Base-by-base conservation (phyloP, 1,140 invertebrate genomes). In the Drosophila rhopaloa region DNA sequence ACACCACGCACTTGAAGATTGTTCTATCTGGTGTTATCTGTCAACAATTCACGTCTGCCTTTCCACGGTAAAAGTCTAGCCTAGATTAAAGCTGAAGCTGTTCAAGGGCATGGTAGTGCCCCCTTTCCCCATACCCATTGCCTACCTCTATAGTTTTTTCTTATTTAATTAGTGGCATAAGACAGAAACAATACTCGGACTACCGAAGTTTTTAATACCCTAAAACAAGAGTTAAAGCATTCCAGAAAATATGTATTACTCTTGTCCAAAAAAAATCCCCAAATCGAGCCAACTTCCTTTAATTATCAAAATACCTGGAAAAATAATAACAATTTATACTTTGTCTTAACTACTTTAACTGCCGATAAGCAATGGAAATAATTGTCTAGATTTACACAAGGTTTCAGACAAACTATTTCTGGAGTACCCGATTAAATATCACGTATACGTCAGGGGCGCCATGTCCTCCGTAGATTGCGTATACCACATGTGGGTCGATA, bases 321-420 rank as follows among this genome's bases (percentile, higher is more conserved):
- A 5, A 29, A 65, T 37, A 74, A 70, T 58, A 57, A 48, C 53
- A 71, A 73, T 62, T 71, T 63, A 71, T 66, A 66, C 43, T 41
- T 51, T 56, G 41, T 54, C 47, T 79, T 41, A 63, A 81, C 68
- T 79, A 57, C 58, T 56, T 76, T 65, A 57, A 57, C 55, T 86
- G 83, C 70, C 83, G 83, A 86, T 86, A 86, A 88, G 83, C 65
- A 43, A 50, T 5, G 44, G 6, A 58, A 70, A 41, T 41, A 37
- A 40, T 37, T 74, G 79, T 75, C 75, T 74, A 82, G 79, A 86
- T 90, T 82, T 91, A 58, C 82, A 91, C 86, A 79, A 81, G 67
- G 51, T 24, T 46, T 54, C 44, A 47, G 43, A 43, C 44, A 4
- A 9, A 16, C n/a, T 16, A 29, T 50, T n/a, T 60, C 0, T 32